A percentile compares a stretch with the other conserved stretches of the same genome.
phyloP scores from a whole-genome alignment of 2,888 invertebrate genomes.

The Tetanocera ferruginea region DNA sequence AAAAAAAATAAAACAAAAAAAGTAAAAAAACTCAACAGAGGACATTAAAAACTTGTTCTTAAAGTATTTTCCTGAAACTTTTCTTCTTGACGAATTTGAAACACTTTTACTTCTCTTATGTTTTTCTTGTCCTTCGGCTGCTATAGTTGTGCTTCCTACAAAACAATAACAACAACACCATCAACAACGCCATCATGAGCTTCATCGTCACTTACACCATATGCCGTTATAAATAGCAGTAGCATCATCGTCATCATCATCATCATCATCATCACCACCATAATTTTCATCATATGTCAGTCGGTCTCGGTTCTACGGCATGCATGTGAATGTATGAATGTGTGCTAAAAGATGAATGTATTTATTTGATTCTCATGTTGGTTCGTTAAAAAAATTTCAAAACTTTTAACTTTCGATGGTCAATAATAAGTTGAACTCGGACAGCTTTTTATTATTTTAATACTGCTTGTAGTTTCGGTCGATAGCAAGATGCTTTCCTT shows the following conservation, averaged over 20 bases:
- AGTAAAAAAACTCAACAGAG: not conserved
- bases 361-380: not conserved
- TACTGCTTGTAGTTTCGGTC: not conserved
- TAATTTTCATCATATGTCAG: no score
- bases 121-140: slow-evolving; percentile 4
- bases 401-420: slow-evolving; percentile 24
- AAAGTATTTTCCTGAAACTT: slow-evolving; percentile 33
- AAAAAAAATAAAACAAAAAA: no score
- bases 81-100: slow-evolving; percentile 11
- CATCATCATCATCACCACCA: not conserved
- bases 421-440: slow-evolving; percentile 11
- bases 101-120: not conserved
- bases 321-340: not conserved
- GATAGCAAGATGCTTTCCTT: not conserved
- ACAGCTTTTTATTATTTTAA: not conserved
- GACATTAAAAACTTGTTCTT: slow-evolving; percentile 26
- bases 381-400: not conserved
- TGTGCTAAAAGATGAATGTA: not conserved
- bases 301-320: not conserved
- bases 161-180: not conserved
- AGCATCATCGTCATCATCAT: not conserved
- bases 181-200: not conserved
- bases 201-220: not conserved
- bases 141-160: not conserved
- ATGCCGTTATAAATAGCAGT: not conserved